Base-by-base conservation (phyloP, 2,797 vertebrate genomes). In the Scomberomorus guttatus region DNA sequence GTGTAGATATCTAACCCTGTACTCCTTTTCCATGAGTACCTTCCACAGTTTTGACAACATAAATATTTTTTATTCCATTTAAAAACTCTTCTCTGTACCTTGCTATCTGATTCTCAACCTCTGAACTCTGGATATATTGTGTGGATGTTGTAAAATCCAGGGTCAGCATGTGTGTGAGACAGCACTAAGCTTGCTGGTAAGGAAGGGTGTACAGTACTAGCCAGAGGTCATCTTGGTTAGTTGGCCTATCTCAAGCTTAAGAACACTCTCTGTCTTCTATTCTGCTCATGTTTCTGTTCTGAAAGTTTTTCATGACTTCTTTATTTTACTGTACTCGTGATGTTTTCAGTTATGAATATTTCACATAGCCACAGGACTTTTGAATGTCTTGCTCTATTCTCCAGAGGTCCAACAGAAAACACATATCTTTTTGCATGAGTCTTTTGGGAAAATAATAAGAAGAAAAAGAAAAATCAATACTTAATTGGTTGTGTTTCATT, bases 331-430 rank as follows among this genome's bases (percentile, higher is more conserved):
- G n/a, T 27, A 29, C 44, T 80, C n/a, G 3, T 54, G 6, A 48
- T 72, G 27, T 27, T 75, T 70, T 46, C 20, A 52, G 18, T 67
- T 52, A 42, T 69, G 20, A 37, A 75, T 80, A 75, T 77, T 74
- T 70, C 8, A 73, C 13, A 61, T 37, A 51, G 64, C 37, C 29
- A 62, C 4, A 34, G 17, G 20, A 48, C 58, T 68, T 67, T 65
- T 50, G 5, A 75, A 51, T 66, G 12, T 32, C 7, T 57, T 29
- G 25, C 68, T 58, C 7, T 5, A 48, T 78, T 15, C 48, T 59
- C 44, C 27, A 2, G 22, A 58, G 51, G 56, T 14, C 46, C 13
- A 27, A 56, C 1, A 61, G 20, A 57, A 12, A 68, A 34, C 25
- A 34, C 25, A 25, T 11, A 66, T 22, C 17, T 55, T 51, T 44